A percentile compares a stretch with the other conserved stretches of the same genome.
These are phyloP conservation scores for Autographa gamma DNA, from an alignment of 2,888 invertebrate genomes.

Conservation along the genomic window DNA sequence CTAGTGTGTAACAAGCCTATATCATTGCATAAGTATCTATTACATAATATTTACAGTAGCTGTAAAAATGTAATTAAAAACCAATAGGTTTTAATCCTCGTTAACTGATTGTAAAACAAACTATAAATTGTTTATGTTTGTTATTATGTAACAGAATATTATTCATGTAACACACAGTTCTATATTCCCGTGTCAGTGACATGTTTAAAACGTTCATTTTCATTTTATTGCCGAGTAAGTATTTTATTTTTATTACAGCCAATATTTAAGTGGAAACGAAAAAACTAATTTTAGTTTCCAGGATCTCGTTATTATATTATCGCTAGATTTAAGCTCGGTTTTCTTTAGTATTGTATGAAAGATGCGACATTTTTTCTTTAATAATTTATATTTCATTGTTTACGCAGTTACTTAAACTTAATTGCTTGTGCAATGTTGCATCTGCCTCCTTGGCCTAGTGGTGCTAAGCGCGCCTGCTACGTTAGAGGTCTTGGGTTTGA, in stretches of 20 bases:
- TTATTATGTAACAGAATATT: background rate
- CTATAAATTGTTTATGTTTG: background rate
- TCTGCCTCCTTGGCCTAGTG: too few species aligned
- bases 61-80: background rate
- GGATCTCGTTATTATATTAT: too few species aligned
- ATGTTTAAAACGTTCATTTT: constrained; percentile 23
- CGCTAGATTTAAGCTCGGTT: too few species aligned
- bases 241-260: background rate
- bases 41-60: background rate
- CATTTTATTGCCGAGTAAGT: constrained; percentile 31
- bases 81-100: background rate
- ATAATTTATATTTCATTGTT: too few species aligned
- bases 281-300: background rate
- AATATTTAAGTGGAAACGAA: too few species aligned
- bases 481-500: too few species aligned
- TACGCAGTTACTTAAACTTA: too few species aligned
- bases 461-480: too few species aligned
- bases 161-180: background rate
- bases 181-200: background rate
- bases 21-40: background rate
- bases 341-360: too few species aligned
- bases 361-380: too few species aligned
- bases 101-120: constrained; percentile 5
- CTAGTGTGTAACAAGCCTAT: too few species aligned
- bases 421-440: too few species aligned